phyloP scores from a whole-genome alignment of 23 tunicate species.

The Aplidium turbinatum region DNA sequence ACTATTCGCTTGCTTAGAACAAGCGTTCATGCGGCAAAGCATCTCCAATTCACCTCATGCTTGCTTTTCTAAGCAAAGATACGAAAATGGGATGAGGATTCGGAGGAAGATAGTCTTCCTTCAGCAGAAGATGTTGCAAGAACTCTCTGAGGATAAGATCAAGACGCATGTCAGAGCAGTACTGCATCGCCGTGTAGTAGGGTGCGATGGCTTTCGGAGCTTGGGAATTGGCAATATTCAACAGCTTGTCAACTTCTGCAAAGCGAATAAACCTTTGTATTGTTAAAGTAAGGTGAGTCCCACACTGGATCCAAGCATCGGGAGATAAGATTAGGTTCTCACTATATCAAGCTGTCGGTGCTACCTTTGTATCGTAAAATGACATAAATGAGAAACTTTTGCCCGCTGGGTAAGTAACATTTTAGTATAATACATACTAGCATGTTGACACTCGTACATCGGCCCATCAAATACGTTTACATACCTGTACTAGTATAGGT shows the following conservation, averaged over 20 bases:
- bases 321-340: too few relatives aligned
- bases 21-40: not conserved
- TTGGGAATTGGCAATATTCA: constrained; percentile 17
- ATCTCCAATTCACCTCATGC: constrained; percentile 43
- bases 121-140: constrained; percentile 33
- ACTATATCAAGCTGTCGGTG: too few relatives aligned
- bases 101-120: constrained; percentile 53
- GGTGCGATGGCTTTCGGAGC: constrained; percentile 33
- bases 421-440: too few relatives aligned
- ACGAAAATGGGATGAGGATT: constrained; percentile 62
- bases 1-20: not conserved
- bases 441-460: too few relatives aligned
- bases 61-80: constrained; percentile 38
- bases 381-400: too few relatives aligned
- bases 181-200: constrained; percentile 49
- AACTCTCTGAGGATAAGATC: constrained; percentile 59
- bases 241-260: constrained; percentile 41
- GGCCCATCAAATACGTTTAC: too few relatives aligned
- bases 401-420: too few relatives aligned
- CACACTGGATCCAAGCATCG: too few relatives aligned
- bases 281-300: not conserved
- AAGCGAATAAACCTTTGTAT: not conserved
- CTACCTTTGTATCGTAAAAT: too few relatives aligned
- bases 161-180: constrained; percentile 52
- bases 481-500: too few relatives aligned